These are phyloP conservation scores for Papilio aristodemus DNA, from an alignment of 1,140 invertebrate genomes.

Conservation along the genomic window DNA sequence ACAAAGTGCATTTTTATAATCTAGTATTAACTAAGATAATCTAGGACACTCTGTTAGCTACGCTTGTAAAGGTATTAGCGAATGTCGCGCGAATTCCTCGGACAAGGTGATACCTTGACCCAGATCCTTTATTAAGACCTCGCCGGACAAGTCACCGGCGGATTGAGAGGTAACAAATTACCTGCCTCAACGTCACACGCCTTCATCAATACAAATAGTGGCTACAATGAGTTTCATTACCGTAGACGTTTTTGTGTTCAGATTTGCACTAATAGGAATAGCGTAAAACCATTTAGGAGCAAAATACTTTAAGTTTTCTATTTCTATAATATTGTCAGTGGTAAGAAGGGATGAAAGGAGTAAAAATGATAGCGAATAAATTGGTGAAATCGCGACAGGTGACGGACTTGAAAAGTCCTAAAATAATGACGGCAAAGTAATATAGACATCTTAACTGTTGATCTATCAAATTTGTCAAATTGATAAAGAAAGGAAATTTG, in stretches of 20 bases:
- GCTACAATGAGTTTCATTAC: background rate
- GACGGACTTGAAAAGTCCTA: too few species aligned
- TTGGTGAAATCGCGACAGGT: too few species aligned
- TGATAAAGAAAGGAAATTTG: too few species aligned
- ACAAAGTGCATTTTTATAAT: background rate
- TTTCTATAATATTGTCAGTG: too few species aligned
- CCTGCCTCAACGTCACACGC: background rate
- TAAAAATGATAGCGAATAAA: too few species aligned
- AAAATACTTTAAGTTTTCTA: too few species aligned
- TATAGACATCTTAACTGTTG: too few species aligned
- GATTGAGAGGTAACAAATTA: constrained; percentile 21
- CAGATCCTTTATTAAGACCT: constrained; percentile 21
- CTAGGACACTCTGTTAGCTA: background rate
- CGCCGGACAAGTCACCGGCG: constrained; percentile 3
- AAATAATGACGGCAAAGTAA: too few species aligned
- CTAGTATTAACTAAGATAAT: background rate
- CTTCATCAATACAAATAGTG: constrained; percentile 1
- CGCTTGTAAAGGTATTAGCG: constrained; percentile 1
- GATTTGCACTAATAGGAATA: background rate
- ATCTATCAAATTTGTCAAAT: too few species aligned
- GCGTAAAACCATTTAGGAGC: background rate
- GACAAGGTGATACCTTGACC: constrained; percentile 24
- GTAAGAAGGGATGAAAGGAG: too few species aligned
- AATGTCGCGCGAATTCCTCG: constrained; percentile 24
- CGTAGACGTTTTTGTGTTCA: background rate